These are phyloP conservation scores for Cephus runcator DNA, from an alignment of 2,888 invertebrate species.

Conservation along the genomic window DNA sequence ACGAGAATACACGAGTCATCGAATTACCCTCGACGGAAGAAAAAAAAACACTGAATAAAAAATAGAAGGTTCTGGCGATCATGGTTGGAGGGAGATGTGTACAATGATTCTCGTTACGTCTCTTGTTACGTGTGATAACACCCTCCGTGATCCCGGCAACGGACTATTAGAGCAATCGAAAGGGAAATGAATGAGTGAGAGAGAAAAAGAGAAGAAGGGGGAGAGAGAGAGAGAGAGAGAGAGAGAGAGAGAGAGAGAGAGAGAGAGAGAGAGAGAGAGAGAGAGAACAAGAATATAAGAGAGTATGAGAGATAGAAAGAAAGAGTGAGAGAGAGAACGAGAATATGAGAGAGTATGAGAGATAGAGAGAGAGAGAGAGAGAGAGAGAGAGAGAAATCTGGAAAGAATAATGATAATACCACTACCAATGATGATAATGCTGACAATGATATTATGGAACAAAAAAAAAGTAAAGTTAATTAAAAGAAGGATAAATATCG, in stretches of 20 bases:
- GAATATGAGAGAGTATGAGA: neutral
- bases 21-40: no score
- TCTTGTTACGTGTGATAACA: constrained; percentile 59
- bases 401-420: neutral
- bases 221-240: neutral
- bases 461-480: constrained; percentile 19
- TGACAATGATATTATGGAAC: neutral
- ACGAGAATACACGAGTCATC: no score
- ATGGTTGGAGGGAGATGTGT: no score
- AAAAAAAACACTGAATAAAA: no score
- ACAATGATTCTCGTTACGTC: constrained; percentile 21
- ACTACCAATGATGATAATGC: neutral
- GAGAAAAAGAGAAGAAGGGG: neutral
- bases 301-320: neutral
- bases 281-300: no score
- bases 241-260: neutral
- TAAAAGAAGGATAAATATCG: constrained; percentile 16
- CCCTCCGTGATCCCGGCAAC: constrained; percentile 57
- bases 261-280: neutral
- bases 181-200: neutral
- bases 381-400: neutral
- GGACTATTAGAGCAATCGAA: constrained; percentile 23
- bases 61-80: no score
- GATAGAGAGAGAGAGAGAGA: neutral
- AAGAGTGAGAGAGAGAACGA: neutral